Base-by-base conservation (phyloP, 2,797 vertebrate species). In the Nyctibius grandis region DNA sequence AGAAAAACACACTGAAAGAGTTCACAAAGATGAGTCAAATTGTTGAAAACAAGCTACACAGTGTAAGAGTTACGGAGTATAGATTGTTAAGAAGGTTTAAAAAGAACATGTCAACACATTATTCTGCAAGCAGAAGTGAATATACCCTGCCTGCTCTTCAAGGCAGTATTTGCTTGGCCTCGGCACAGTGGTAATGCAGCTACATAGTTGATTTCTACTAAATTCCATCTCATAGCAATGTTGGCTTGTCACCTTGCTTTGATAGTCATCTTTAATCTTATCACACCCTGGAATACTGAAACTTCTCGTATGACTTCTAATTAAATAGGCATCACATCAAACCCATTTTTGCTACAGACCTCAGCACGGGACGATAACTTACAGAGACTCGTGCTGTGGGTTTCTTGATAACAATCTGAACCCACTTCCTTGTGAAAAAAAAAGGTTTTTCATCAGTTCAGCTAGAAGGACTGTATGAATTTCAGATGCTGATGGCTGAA, bases 111-210 rank as follows among this genome's bases (percentile, higher is more conserved):
- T 95, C 90, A 73, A 76, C 69, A 61, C 40, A 57, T 64, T 95
- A 33, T 75, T 89, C 38, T 86, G 57, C 82, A 93, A 85, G 47
- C 48, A 88, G 68, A 70, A 64, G 59, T 44, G 68, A 95, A 45
- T 38, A 72, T 68, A 57, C n/a, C 29, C 91, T 54, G 50, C 65
- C 57, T 61, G 31, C 40, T 89, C 63, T 73, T 75, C 34, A 72
- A 86, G 88, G 9, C 89, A 88, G 28, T 95, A 31, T 93, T 91
- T 95, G 45, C 82, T 94, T 91, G 38, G 42, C 47, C 61, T 86
- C 83, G 76, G 65, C 65, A 73, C 83, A 80, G 90, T 85, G 86
- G 90, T 40, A 91, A 93, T 93, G 44, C 44, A 76, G 42, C 56
- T 78, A 64, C 45, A 61, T 3, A n/a, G 31, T 64, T 91, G 45